Percentiles rank a stretch among this genome's conserved stretches.
These are phyloP conservation scores for Spisula solida DNA, from an alignment of 2,888 invertebrate species.

Conservation along the genomic window DNA sequence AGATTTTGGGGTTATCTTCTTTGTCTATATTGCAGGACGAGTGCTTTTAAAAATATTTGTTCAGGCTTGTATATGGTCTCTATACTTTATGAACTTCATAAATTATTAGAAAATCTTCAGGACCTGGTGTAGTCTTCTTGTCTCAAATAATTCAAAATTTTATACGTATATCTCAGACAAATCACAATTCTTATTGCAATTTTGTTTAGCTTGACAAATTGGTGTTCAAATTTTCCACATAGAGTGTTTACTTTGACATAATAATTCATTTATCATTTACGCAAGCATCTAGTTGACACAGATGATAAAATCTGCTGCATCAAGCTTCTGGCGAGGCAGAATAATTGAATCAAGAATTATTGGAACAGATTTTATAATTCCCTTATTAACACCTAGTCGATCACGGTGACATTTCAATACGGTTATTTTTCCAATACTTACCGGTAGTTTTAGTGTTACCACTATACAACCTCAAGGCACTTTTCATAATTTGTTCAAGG, in stretches of 20 bases:
- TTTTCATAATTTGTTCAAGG: slow-evolving; percentile 21
- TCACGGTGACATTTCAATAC: not conserved
- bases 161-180: not conserved
- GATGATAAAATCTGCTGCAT: slow-evolving; percentile 29
- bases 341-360: not conserved
- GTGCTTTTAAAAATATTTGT: too few species aligned
- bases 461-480: not conserved
- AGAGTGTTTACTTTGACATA: not conserved
- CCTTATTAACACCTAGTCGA: not conserved
- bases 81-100: too few species aligned
- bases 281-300: slow-evolving; percentile 24
- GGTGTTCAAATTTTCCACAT: not conserved
- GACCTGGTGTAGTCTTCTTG: too few species aligned
- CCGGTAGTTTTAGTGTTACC: not conserved
- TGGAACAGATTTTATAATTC: not conserved
- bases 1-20: too few species aligned
- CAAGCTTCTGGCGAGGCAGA: slow-evolving; percentile 29
- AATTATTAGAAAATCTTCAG: too few species aligned
- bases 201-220: not conserved
- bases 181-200: not conserved
- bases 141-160: too few species aligned
- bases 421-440: not conserved
- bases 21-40: too few species aligned
- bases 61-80: too few species aligned
- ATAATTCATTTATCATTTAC: not conserved